Conservation (phyloP, 1,140 invertebrate species). For the Ips typographus region DNA sequence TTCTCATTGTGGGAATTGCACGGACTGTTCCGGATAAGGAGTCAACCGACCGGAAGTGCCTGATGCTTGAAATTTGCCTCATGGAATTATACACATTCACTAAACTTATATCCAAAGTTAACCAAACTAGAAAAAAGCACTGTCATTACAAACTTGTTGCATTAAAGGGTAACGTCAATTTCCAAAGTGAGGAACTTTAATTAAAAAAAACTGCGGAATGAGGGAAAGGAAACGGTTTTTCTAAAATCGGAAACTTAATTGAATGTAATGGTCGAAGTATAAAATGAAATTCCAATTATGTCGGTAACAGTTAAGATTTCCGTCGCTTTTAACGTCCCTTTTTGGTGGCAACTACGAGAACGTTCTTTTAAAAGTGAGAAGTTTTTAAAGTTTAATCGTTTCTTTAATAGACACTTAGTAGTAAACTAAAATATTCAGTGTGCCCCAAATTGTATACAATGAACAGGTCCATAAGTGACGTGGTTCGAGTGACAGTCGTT, state of each 20-base stretch:
- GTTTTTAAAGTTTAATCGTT: conserved; percentile 30
- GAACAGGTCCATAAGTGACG: too few species aligned
- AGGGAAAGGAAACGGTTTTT: neutral
- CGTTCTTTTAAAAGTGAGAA: conserved; percentile 23
- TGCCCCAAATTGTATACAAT: too few species aligned
- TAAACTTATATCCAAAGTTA: neutral
- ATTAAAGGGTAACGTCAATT: neutral
- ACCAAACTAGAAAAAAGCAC: too few species aligned
- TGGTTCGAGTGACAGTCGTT: too few species aligned
- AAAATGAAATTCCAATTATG: conserved; percentile 29
- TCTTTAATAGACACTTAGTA: too few species aligned
- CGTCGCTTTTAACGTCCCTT: conserved; percentile 19
- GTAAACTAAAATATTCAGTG: too few species aligned
- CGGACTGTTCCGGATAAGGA: conserved; percentile 26
- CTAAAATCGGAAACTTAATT: conserved; percentile 3
- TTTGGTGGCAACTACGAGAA: conserved; percentile 16
- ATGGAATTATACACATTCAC: neutral
- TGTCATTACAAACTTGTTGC: neutral
- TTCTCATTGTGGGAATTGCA: conserved; percentile 34
- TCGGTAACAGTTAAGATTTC: conserved; percentile 21
- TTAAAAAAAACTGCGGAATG: neutral
- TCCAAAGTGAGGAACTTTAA: neutral
- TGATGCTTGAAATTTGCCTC: conserved; percentile 1
- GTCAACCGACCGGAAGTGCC: conserved; percentile 12
- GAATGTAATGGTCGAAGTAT: conserved; percentile 19